These are phyloP conservation scores for Dinocampus coccinellae DNA, from an alignment of 2,888 invertebrate species.

Conservation along the genomic window DNA sequence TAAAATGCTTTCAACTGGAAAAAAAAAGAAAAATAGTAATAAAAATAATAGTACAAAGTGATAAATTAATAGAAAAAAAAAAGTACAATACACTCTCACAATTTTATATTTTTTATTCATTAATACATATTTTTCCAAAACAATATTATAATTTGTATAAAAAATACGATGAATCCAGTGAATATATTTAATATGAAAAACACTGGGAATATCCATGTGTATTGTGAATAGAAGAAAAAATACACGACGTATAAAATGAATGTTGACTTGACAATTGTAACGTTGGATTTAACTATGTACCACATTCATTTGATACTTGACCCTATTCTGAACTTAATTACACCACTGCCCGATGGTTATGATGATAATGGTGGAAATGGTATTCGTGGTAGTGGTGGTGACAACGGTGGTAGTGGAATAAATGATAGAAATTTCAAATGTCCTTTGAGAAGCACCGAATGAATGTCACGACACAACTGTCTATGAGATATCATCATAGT, in stretches of 20 bases:
- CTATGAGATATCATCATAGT: not conserved
- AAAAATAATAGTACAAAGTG: constrained; percentile 14
- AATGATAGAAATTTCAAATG: constrained; percentile 24
- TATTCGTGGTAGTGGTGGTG: not conserved
- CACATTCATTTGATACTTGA: constrained; percentile 2
- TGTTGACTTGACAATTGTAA: not conserved
- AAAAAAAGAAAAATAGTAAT: constrained; percentile 5
- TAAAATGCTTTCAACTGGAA: constrained; percentile 92
- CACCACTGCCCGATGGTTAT: not conserved
- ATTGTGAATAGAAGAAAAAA: not conserved
- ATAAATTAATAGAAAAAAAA: not conserved
- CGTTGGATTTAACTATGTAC: constrained; percentile 4
- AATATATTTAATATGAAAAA: no score
- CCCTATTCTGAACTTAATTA: constrained; percentile 29
- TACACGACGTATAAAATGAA: not conserved
- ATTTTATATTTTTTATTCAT: no score
- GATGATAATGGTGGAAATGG: not conserved
- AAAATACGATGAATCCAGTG: no score
- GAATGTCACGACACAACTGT: constrained; percentile 9
- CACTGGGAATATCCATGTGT: no score
- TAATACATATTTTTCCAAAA: no score
- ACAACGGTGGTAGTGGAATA: not conserved
- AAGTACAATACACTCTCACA: no score
- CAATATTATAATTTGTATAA: no score
- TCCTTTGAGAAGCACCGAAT: constrained; percentile 12